phyloP scores from a whole-genome alignment of 2,113 vertebrate genomes.

The Chunga burmeisteri region DNA sequence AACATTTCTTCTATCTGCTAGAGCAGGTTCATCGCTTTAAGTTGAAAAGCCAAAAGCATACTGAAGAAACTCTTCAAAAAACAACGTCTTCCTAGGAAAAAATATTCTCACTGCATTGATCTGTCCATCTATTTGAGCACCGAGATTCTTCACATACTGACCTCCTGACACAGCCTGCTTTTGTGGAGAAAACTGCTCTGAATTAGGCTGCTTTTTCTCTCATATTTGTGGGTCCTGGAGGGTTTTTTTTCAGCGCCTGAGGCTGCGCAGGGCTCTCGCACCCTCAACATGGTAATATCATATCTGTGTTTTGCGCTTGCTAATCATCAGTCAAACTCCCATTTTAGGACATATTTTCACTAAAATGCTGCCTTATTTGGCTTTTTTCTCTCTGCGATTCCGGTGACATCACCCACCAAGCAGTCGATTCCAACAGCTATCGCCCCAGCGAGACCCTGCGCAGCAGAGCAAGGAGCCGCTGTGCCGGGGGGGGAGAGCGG shows the following conservation, averaged over 20 bases:
- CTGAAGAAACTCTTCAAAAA: background rate
- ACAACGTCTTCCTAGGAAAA: background rate
- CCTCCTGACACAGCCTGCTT: background rate
- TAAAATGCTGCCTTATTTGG: slow-evolving; percentile 45
- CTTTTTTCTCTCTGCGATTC: background rate
- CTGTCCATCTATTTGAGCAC: background rate
- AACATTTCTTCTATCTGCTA: background rate
- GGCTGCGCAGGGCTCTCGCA: background rate
- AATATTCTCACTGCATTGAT: background rate
- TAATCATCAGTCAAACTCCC: slow-evolving; percentile 10
- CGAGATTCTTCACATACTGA: background rate
- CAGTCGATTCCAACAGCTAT: background rate
- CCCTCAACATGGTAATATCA: background rate
- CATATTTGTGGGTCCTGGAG: background rate
- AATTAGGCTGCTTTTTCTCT: background rate
- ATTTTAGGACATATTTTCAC: slow-evolving; percentile 32
- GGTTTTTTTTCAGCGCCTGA: background rate
- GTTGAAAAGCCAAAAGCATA: background rate
- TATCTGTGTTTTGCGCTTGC: background rate
- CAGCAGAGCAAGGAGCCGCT: background rate
- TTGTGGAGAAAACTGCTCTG: background rate
- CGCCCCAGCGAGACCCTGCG: background rate
- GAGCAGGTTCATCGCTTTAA: background rate
- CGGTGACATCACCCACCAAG: slow-evolving; percentile 21
- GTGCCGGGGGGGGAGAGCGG: background rate